Percentiles rank a stretch among this genome's conserved stretches.
Evolutionary conservation across 2,797 vertebrate species (phyloP).

Genomic region (Micropoecilia bifurca): DNA sequence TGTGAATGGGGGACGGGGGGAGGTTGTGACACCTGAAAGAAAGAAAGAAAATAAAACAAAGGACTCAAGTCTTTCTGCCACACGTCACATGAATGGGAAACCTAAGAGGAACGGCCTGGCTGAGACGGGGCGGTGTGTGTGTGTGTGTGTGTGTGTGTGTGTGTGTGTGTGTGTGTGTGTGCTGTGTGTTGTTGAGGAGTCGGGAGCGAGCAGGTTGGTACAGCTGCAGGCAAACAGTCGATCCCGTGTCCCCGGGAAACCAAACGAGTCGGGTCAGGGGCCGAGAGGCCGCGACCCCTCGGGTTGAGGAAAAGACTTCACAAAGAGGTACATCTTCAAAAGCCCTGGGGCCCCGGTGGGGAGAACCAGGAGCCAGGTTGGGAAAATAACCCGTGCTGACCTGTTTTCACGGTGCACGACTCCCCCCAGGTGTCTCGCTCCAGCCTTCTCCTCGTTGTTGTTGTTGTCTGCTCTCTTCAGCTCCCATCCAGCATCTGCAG

Average conservation of each 20-base stretch:
- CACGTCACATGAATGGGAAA: constrained; percentile 71
- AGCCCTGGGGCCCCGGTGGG: constrained; percentile 44
- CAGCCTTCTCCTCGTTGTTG: constrained; percentile 55
- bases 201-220: constrained; percentile 31
- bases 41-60: constrained; percentile 34
- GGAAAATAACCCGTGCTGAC: constrained; percentile 72
- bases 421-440: constrained; percentile 68
- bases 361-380: constrained; percentile 52
- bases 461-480: constrained; percentile 42
- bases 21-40: constrained; percentile 49
- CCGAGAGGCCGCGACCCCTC: constrained; percentile 69
- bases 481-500: constrained; percentile 23
- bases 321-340: constrained; percentile 78
- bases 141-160: constrained; percentile 2
- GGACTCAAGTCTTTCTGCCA: constrained; percentile 47
- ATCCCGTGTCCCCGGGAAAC: constrained; percentile 75
- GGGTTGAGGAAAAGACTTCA: constrained; percentile 75
- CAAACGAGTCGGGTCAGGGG: constrained; percentile 75
- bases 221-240: constrained; percentile 80
- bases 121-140: constrained; percentile 8
- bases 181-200: constrained; percentile 21
- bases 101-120: constrained; percentile 52
- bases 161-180: constrained; percentile 6
- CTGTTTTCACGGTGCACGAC: constrained; percentile 57
- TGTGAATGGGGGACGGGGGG: neutral